Percentiles rank a stretch among this genome's conserved stretches.
Evolutionary conservation across 1,140 invertebrate genomes (phyloP).

Genomic region (Leptinotarsa undecemlineata): DNA sequence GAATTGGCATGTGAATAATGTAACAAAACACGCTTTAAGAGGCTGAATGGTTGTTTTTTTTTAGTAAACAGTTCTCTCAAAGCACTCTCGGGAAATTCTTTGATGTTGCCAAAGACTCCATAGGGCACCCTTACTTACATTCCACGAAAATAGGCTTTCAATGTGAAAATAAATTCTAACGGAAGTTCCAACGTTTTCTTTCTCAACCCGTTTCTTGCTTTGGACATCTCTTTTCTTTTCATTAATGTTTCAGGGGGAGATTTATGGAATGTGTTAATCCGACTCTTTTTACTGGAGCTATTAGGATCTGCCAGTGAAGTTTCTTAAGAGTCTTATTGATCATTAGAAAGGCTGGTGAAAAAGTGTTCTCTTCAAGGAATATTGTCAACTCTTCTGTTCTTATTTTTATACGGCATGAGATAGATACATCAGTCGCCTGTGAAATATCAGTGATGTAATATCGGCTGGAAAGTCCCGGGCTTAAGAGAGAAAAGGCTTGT

Average conservation of each 20-base stretch:
- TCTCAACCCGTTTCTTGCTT: neutral
- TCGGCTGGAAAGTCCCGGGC: too few species aligned
- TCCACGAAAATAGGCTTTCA: neutral
- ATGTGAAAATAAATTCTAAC: neutral
- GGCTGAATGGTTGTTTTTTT: neutral
- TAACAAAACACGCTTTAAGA: too few species aligned
- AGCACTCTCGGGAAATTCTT: constrained; percentile 1
- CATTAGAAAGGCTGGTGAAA: too few species aligned
- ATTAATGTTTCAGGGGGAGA: neutral
- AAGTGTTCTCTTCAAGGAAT: too few species aligned
- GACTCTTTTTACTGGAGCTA: neutral
- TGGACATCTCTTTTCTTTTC: constrained; percentile 8
- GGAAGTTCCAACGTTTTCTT: neutral
- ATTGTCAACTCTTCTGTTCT: too few species aligned
- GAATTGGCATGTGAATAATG: too few species aligned
- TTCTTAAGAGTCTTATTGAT: neutral
- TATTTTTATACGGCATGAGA: too few species aligned
- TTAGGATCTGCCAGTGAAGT: neutral
- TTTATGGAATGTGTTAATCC: constrained; percentile 2
- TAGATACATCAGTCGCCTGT: too few species aligned
- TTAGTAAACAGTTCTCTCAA: neutral
- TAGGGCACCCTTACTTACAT: neutral
- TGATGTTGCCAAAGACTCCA: neutral
- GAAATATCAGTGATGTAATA: too few species aligned
- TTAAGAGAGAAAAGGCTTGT: too few species aligned